Conservation (phyloP, 2,888 invertebrate genomes). For the Eulithis prunata region DNA sequence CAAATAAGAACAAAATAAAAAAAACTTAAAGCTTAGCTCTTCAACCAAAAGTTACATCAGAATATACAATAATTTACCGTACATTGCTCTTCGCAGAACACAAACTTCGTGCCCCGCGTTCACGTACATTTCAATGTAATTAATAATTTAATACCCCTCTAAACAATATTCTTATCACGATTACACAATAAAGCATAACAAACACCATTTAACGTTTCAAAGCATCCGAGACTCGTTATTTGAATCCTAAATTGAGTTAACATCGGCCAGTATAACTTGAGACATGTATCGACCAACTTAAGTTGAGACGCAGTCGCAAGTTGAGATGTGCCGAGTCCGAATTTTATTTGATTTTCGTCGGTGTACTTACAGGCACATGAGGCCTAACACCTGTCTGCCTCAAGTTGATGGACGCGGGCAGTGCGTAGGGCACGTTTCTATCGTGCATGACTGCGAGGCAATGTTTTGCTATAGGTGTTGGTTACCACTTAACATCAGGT, state of each 20-base stretch:
- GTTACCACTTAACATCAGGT: too few species aligned
- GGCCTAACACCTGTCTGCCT: too few species aligned
- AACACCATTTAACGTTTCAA: constrained; percentile 32
- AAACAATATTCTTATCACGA: constrained; percentile 26
- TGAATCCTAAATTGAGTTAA: constrained; percentile 39
- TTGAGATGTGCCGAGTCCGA: background rate
- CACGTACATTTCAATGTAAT: constrained; percentile 10
- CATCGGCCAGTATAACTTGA: constrained; percentile 30
- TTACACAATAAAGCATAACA: constrained; percentile 25
- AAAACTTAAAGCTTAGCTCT: too few species aligned
- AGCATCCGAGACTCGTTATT: constrained; percentile 36
- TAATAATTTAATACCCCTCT: constrained; percentile 9
- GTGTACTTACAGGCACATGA: too few species aligned
- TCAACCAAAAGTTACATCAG: too few species aligned
- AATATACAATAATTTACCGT: too few species aligned
- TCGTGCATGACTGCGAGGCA: too few species aligned
- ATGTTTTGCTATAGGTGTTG: too few species aligned
- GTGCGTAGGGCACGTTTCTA: too few species aligned
- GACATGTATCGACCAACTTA: constrained; percentile 7
- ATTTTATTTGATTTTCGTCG: too few species aligned
- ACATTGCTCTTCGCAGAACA: background rate
- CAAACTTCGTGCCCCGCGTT: background rate
- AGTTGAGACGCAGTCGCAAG: constrained; percentile 1
- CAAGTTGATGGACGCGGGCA: too few species aligned
- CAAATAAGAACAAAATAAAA: too few species aligned